Evolutionary conservation across 64 coral and sea anemone genomes (phyloP).

Genomic region (Platygyra sinensis): DNA sequence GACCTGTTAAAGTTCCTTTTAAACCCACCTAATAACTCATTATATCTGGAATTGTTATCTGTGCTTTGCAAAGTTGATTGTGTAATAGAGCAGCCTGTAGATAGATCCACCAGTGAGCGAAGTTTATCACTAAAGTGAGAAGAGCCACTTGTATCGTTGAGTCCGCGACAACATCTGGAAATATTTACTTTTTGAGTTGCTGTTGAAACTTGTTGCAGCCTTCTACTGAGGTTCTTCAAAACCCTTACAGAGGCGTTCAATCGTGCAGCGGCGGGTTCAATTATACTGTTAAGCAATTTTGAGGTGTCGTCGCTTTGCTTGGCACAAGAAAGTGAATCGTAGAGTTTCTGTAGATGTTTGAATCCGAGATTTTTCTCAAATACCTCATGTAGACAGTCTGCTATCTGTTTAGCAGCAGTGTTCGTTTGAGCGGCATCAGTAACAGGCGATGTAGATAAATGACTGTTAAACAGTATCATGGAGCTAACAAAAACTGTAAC

Average conservation of each 20-base stretch:
- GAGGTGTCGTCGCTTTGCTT: background rate
- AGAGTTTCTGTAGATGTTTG: background rate
- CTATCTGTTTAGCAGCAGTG: background rate
- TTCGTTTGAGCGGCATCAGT: background rate
- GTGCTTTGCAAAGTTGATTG: background rate
- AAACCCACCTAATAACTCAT: background rate
- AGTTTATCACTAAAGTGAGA: background rate
- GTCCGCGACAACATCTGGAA: background rate
- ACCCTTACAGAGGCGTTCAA: background rate
- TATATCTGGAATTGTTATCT: background rate
- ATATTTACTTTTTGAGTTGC: background rate
- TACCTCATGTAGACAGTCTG: background rate
- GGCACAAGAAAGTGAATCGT: constrained; percentile 8
- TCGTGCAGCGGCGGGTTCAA: background rate
- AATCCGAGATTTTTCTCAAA: constrained; percentile 13
- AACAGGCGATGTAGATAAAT: background rate
- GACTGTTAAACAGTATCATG: background rate
- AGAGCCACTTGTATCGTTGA: background rate
- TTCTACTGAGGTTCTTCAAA: background rate
- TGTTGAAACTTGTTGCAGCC: background rate
- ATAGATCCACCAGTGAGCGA: background rate
- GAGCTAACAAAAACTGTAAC: background rate
- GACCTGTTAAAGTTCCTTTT: constrained; percentile 8
- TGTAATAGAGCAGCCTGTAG: background rate
- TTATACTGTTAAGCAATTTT: constrained; percentile 4